Base-by-base conservation (phyloP, 1,140 invertebrate species). In the Zaprionus ornatus region DNA sequence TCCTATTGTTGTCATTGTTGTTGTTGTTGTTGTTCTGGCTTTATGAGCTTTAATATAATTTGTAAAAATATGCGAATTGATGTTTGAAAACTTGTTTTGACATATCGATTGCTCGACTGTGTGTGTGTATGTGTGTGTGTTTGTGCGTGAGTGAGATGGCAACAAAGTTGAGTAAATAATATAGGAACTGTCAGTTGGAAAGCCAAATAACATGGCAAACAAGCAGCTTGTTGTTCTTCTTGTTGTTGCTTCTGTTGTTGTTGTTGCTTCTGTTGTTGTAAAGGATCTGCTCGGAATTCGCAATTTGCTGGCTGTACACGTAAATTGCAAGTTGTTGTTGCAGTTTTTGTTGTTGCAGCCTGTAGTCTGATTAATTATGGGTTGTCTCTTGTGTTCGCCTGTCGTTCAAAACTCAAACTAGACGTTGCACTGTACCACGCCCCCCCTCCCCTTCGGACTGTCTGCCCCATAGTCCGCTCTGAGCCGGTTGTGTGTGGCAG, bases 51-150 rank as follows among this genome's bases (percentile, higher is more conserved):
- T 80, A 90, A 88, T 90, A 88, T 84, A 88, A 88, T 88, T 88
- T 88, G 80, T 87, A 88, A 88, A 88, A 87, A 87, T 87, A 90
- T 88, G 84, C 74, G 84, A 88, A 88, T 86, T 80, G 76, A 90
- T 88, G 80, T 90, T 87, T 84, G 68, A 71, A 87, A 88, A 88
- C 84, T 73, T 79, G 84, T 88, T 88, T 88, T 67, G 57, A 74
- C 70, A 63, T 37, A 64, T 77, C n/a, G 37, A 75, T 81, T 78
- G 23, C 45, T 40, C 48, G 50, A 25, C 2, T 59, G 1, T 13
- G 29, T 52, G 9, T 40, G 23, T 42, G 17, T 60, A 5, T 32
- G 23, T 35, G 10, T 29, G 29, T 62, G 25, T 50, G 25, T n/a
- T 17, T 40, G 45, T 27, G 40, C 40, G 45, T 17, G 54, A 32